Conservation (phyloP, 2,888 invertebrate species). For the Caenorhabditis uteleia region DNA sequence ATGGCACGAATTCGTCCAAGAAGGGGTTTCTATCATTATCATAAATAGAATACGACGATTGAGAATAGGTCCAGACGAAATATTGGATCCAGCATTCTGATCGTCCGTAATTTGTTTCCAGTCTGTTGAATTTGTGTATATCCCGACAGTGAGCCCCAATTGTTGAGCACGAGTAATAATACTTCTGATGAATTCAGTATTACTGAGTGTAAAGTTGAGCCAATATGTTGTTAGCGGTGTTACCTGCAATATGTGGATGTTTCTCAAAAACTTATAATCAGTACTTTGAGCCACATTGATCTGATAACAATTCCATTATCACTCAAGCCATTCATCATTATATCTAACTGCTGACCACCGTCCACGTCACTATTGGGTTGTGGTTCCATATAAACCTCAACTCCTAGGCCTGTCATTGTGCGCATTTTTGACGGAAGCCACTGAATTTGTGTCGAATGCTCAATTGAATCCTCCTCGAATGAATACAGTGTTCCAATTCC, state of each 20-base stretch:
- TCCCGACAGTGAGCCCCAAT: slow-evolving; percentile 31
- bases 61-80: no score
- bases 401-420: no score
- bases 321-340: slow-evolving; percentile 31
- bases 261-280: slow-evolving; percentile 36
- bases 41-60: slow-evolving; percentile 22
- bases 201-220: slow-evolving; percentile 14
- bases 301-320: slow-evolving; percentile 28
- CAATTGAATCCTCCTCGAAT: no score
- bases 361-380: slow-evolving; percentile 15
- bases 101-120: slow-evolving; percentile 39
- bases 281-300: slow-evolving; percentile 45
- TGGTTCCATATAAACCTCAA: no score
- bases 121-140: slow-evolving; percentile 39
- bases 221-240: no score
- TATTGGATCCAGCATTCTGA: slow-evolving; percentile 22
- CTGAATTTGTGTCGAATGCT: no score
- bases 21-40: slow-evolving; percentile 43
- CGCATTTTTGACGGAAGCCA: no score
- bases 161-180: slow-evolving; percentile 35
- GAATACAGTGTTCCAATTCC: no score
- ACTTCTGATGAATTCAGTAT: slow-evolving; percentile 39
- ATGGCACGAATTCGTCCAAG: slow-evolving; percentile 35
- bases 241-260: no score
- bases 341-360: slow-evolving; percentile 35